Evolutionary conservation across 2,888 invertebrate genomes (phyloP).

Genomic region (Andricus quercusramuli): DNA sequence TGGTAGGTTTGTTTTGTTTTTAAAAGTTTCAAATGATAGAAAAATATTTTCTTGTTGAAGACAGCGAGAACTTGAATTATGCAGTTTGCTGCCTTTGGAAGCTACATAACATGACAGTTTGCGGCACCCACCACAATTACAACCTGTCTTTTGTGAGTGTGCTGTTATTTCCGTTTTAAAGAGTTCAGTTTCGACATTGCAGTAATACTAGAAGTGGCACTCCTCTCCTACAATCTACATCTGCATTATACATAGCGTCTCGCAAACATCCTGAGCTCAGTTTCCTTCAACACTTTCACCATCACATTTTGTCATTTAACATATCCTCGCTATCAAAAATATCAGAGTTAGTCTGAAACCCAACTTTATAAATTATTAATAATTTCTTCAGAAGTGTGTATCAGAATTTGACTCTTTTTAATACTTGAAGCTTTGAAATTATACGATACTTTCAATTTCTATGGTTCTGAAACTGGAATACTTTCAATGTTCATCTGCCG

Average conservation of each 20-base stretch:
- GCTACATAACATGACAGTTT: background rate
- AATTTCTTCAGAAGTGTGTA: background rate
- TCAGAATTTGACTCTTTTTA: background rate
- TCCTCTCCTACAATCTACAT: slow-evolving; percentile 30
- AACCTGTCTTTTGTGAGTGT: slow-evolving; percentile 37
- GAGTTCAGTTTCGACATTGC: slow-evolving; percentile 34
- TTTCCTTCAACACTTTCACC: slow-evolving; percentile 37
- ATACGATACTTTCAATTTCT: background rate
- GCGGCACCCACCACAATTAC: background rate
- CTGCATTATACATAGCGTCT: slow-evolving; percentile 18
- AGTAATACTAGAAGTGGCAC: slow-evolving; percentile 39
- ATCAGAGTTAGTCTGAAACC: background rate
- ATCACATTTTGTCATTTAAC: background rate
- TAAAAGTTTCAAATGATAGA: background rate
- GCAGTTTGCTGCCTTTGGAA: background rate
- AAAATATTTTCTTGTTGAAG: background rate
- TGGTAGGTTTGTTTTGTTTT: too few relatives aligned
- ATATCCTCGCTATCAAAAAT: background rate
- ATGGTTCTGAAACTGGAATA: background rate
- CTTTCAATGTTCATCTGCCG: background rate
- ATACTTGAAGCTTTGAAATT: background rate
- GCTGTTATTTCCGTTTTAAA: slow-evolving; percentile 34
- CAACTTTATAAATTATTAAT: background rate
- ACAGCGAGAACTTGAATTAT: background rate
- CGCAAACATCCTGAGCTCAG: slow-evolving; percentile 29